Base-by-base conservation (phyloP, 37 sponge, comb jelly and placozoan genomes). In the Axinella damicornis region DNA sequence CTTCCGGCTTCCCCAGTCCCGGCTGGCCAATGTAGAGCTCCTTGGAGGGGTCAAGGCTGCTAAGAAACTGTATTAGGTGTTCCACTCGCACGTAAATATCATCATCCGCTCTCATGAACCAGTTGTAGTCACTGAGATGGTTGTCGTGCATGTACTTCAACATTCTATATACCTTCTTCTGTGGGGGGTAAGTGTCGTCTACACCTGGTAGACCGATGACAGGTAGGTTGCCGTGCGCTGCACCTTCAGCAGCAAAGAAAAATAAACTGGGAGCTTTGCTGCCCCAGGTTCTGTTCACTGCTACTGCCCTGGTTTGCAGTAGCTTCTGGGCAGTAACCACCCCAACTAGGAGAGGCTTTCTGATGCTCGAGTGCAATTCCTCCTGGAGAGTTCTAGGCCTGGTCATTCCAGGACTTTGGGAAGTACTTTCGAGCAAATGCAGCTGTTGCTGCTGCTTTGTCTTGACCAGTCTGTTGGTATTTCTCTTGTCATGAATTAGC, bases 41-140 rank as follows among this genome's bases (percentile, higher is more conserved):
- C 57, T 78, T 57, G 20, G 34, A 36, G 31, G 89, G 85, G 38
- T 95, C 86, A 39, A 92, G 54, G 13, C 24, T 66, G 17, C 30
- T 39, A 27, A 95, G 63, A 28, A 92, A 84, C 22, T 76, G 21
- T n/a, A 83, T 24, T 36, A 93, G 57, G 19, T 61, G 61, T 6
- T 83, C 73, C 0, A 87, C 66, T 31, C 93, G 30, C 39, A 95
- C 77, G 53, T 92, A 95, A 19, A 84, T 71, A 67, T 92, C 88
- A 70, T 90, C 91, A 54, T 87, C 88, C 16, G 88, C 77, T 38
- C 85, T 35, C 88, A 95, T 83, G 60, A 92, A 95, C 96, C 96
- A 95, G 73, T 95, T 86, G 64, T 66, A 95, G 69, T 80, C 65
- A 65, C 92, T 74, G 15, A 87, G 83, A 77, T 82, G 75, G 54